Percentiles rank a stretch among this genome's conserved stretches.
Conservation (phyloP, 2,113 vertebrate species). For the Syngnathus scovelli region DNA sequence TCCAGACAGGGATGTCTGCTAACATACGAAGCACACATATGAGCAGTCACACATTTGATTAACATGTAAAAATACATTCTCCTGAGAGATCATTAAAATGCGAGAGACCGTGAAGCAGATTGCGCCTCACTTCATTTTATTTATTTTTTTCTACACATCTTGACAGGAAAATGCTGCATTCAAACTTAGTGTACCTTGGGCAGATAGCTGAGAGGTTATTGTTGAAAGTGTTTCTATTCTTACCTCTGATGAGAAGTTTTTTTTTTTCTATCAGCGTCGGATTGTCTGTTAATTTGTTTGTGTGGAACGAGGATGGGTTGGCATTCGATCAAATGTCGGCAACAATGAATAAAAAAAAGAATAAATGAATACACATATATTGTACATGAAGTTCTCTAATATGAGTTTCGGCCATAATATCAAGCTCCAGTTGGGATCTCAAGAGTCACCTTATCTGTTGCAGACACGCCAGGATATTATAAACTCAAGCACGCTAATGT, state of each 20-base stretch:
- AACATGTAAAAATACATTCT: constrained; percentile 46
- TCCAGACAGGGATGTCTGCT: constrained; percentile 28
- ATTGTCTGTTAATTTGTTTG: neutral
- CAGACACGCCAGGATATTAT: constrained; percentile 11
- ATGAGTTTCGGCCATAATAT: neutral
- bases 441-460: neutral
- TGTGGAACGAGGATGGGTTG: neutral
- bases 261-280: neutral
- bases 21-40: constrained; percentile 25
- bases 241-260: neutral
- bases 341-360: too few relatives aligned
- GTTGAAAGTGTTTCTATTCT: constrained; percentile 41
- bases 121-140: constrained; percentile 48
- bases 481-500: constrained; percentile 15
- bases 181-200: neutral
- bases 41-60: constrained; percentile 50
- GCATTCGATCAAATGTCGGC: too few relatives aligned
- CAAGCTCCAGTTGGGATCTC: constrained; percentile 7
- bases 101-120: constrained; percentile 40
- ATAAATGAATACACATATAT: neutral
- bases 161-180: constrained; percentile 17
- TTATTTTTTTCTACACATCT: constrained; percentile 49
- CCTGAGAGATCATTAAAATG: constrained; percentile 67
- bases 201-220: constrained; percentile 29
- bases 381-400: neutral